Evolutionary conservation across 2,113 vertebrate species (phyloP).

Genomic region (Megaleporinus macrocephalus): DNA sequence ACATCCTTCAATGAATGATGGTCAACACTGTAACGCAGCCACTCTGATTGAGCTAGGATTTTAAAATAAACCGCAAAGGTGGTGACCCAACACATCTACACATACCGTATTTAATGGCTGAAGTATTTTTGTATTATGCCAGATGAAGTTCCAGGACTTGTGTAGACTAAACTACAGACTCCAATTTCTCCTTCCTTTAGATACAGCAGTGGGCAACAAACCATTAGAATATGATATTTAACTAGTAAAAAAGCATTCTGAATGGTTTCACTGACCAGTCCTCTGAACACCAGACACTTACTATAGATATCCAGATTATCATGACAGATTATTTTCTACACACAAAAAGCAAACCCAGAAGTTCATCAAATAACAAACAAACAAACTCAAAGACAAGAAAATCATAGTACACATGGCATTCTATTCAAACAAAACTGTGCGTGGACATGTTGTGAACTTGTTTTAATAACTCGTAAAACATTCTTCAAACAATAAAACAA

Average conservation of each 20-base stretch:
- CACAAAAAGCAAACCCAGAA: neutral
- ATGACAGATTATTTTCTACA: neutral
- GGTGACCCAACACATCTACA: neutral
- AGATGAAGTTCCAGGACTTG: no score
- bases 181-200: no score
- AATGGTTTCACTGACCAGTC: neutral
- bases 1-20: neutral
- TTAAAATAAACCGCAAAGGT: no score
- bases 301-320: neutral
- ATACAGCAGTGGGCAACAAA: no score
- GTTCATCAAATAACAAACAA: neutral
- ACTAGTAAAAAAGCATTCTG: no score
- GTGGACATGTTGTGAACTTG: conserved; percentile 49
- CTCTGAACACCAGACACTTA: neutral
- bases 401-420: neutral
- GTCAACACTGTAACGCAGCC: no score
- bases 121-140: no score
- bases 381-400: neutral
- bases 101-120: neutral
- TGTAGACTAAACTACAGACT: no score
- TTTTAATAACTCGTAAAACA: conserved; percentile 89
- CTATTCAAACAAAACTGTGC: conserved; percentile 13
- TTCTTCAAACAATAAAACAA: conserved; percentile 95
- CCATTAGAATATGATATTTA: no score
- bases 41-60: no score